Evolutionary conservation across 1,140 invertebrate species (phyloP), one percentile per base, ranked within the genome.

Genomic region (Stegodyphus mimosarum): DNA sequence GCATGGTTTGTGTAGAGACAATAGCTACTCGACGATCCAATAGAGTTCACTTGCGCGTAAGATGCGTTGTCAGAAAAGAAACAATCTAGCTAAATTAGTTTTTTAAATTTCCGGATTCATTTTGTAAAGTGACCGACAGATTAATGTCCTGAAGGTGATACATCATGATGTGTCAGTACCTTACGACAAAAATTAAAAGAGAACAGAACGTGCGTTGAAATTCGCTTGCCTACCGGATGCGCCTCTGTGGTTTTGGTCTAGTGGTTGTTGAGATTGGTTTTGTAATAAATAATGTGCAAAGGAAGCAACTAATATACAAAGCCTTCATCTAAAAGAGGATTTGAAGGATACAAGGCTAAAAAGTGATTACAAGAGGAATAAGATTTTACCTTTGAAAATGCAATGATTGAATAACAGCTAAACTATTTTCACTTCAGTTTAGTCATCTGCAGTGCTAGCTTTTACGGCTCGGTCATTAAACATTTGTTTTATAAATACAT

Each of bases 41-140:
- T 52, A 60, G 15, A 49, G 52, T 52, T 15, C 49, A 76, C 74
- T n/a, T 33, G 7, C 17, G 51, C 48, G 50, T 53, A 84, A 75
- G 67, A 75, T 33, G 3, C 50, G 74, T 60, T 75, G 73, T 76
- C 83, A 73, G 53, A 60, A 80, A 69, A 17, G 15, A 60, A 75
- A 75, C 48, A 17, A 75, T 67, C 70, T 9, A 55, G 63, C 72
- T 76, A 83, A 76, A 83, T 75, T 83, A 76, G 81, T 74, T 83
- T 83, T 83, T 83, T 64, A 74, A 83, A 83, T 83, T 83, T 83
- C 79, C 79, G 79, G 79, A 83, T 66, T 83, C 81, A 83, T 76
- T 83, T 83, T 83, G 73, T 83, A 67, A 64, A 75, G 81, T 75
- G 81, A 83, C 69, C 55, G 63, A 67, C 81, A 72, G 64, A 83